These are phyloP conservation scores for Rhinopomastus cyanomelas DNA, from an alignment of 2,113 vertebrate genomes.

Conservation along the genomic window DNA sequence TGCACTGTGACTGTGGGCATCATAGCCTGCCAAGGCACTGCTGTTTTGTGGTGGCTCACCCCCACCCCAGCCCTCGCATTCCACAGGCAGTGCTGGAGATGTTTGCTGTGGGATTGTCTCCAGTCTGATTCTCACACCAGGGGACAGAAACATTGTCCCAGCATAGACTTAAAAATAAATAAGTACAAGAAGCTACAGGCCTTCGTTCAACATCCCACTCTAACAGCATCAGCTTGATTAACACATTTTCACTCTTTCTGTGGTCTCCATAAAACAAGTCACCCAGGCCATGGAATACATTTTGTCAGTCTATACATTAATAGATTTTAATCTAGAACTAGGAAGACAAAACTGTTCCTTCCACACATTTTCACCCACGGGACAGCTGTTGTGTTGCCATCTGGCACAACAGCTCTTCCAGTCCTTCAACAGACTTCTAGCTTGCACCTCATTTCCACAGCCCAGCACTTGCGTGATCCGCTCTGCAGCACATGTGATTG, in stretches of 20 bases:
- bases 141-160: not conserved
- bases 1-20: slow-evolving; percentile 5
- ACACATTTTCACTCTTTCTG: not conserved
- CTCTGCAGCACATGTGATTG: slow-evolving; percentile 12
- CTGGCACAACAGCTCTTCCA: not conserved
- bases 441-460: not conserved
- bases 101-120: not conserved
- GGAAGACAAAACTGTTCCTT: not conserved
- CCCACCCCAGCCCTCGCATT: not conserved
- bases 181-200: slow-evolving; percentile 16
- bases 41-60: not conserved
- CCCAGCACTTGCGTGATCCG: not conserved
- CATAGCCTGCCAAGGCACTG: slow-evolving; percentile 28
- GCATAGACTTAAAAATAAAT: slow-evolving; percentile 11
- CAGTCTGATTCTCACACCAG: not conserved
- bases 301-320: no score
- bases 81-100: slow-evolving; percentile 3
- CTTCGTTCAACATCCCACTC: not conserved
- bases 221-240: not conserved
- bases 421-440: not conserved
- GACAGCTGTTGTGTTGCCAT: slow-evolving; percentile 16
- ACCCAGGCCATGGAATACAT: not conserved
- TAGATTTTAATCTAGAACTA: not conserved
- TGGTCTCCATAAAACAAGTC: not conserved
- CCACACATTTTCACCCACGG: not conserved